phyloP scores from a whole-genome alignment of 2,797 vertebrate genomes.

The Sebastiscus albofasciatus region DNA sequence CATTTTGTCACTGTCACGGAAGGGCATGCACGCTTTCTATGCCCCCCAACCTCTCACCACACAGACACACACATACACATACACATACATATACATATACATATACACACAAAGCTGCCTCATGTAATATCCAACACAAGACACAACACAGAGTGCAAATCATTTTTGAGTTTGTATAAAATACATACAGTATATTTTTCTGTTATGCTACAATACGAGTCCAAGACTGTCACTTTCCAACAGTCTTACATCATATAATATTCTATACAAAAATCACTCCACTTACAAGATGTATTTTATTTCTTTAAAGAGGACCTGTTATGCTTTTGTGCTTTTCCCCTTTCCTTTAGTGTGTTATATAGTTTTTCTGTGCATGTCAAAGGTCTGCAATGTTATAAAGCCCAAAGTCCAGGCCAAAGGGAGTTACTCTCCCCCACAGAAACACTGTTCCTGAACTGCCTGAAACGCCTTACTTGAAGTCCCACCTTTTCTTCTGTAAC shows the following conservation, averaged over 20 bases:
- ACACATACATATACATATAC: too few relatives aligned
- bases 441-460: too few relatives aligned
- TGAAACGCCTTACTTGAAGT: too few relatives aligned
- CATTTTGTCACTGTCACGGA: slow-evolving; percentile 63
- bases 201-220: background rate
- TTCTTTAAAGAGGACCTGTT: too few relatives aligned
- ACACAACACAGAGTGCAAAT: background rate
- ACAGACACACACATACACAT: background rate
- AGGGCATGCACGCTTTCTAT: slow-evolving; percentile 11
- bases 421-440: too few relatives aligned
- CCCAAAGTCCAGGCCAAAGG: too few relatives aligned
- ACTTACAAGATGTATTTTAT: background rate
- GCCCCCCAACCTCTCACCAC: background rate
- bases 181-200: background rate
- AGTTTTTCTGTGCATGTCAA: too few relatives aligned
- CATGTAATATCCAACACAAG: background rate
- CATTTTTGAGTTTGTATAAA: background rate
- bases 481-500: too few relatives aligned
- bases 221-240: background rate
- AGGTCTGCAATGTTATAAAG: too few relatives aligned
- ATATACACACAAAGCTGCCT: background rate
- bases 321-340: too few relatives aligned
- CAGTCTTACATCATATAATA: background rate
- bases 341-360: too few relatives aligned
- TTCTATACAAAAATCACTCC: background rate